A percentile compares a stretch with the other conserved stretches of the same genome.
Evolutionary conservation across 2,113 vertebrate genomes (phyloP).

Genomic region (Amphiprion ocellaris): DNA sequence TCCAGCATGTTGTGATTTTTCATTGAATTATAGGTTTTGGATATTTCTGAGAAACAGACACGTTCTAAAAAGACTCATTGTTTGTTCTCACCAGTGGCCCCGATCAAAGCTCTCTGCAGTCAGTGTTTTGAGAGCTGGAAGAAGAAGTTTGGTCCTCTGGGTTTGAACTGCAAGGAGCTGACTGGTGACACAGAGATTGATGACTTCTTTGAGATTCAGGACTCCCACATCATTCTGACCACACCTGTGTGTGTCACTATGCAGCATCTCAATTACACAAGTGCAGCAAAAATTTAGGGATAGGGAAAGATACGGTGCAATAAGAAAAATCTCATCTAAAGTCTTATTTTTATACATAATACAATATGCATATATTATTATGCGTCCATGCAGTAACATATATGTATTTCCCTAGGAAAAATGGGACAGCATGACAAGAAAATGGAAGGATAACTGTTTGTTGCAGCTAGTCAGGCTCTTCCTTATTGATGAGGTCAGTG

Average conservation of each 20-base stretch:
- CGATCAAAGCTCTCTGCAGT: conserved; percentile 97
- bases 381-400: conserved; percentile 15
- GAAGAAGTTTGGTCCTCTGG: conserved; percentile 94
- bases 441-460: conserved; percentile 94
- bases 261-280: neutral
- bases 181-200: conserved; percentile 97
- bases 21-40: neutral
- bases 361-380: neutral
- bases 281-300: neutral
- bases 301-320: neutral
- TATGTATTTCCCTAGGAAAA: conserved; percentile 89
- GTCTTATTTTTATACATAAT: neutral
- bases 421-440: conserved; percentile 99
- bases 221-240: conserved; percentile 95
- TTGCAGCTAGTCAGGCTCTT: conserved; percentile 93
- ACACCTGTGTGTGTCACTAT: conserved; percentile 90
- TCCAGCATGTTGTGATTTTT: conserved; percentile 19
- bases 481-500: conserved; percentile 93
- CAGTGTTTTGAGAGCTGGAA: conserved; percentile 96
- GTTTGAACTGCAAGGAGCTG: conserved; percentile 95
- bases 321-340: neutral
- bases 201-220: conserved; percentile 97
- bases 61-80: neutral
- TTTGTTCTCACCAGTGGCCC: conserved; percentile 90
- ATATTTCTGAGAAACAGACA: neutral